Conservation (phyloP, 37 sponge, comb jelly and placozoan genomes). For the Ephydatia muelleri region DNA sequence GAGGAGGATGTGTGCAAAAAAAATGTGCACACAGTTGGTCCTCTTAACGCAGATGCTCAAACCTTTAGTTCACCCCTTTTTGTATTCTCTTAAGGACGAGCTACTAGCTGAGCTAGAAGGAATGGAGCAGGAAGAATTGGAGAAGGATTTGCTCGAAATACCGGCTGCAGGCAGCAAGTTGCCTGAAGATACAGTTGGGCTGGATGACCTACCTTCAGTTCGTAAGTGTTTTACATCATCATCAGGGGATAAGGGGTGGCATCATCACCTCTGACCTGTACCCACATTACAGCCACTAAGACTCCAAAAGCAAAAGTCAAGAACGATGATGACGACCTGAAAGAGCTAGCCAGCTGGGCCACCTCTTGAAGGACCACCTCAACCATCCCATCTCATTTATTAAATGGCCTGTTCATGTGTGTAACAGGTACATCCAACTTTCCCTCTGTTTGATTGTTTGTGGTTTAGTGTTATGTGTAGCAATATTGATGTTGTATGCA, state of each 20-base stretch:
- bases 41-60: neutral
- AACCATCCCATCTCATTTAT: too few relatives aligned
- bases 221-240: conserved; percentile 9
- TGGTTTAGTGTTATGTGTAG: neutral
- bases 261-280: neutral
- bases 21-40: neutral
- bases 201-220: conserved; percentile 42
- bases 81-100: conserved; percentile 71
- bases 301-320: conserved; percentile 50
- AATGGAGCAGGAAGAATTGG: conserved; percentile 73
- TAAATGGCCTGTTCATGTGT: neutral
- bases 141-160: conserved; percentile 49
- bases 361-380: conserved; percentile 21
- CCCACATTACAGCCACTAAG: conserved; percentile 37
- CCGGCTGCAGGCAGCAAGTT: neutral
- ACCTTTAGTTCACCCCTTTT: neutral
- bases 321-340: conserved; percentile 78
- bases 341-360: conserved; percentile 81
- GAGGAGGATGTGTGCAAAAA: neutral
- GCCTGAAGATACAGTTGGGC: conserved; percentile 19
- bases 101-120: conserved; percentile 83
- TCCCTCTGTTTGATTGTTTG: neutral
- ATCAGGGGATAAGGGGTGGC: neutral
- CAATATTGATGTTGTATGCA: too few relatives aligned
- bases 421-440: too few relatives aligned